Evolutionary conservation across 2,113 vertebrate genomes (phyloP), one percentile per base, ranked within the genome.

Genomic region (Coturnix japonica): DNA sequence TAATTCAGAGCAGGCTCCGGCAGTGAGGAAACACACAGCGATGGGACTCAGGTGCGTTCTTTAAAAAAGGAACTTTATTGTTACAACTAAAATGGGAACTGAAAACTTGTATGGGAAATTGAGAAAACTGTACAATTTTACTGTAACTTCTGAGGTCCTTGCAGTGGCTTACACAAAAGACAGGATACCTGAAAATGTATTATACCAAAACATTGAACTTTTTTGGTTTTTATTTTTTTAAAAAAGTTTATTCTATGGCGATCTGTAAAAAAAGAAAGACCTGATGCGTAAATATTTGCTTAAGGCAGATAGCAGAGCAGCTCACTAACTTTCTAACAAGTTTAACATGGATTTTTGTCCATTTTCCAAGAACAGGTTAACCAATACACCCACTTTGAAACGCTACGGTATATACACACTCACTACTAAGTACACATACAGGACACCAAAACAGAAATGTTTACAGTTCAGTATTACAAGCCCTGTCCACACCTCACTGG

Each of bases 241-340:
- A 49, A 57, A 97, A 94, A 93, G 89, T 97, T 96, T 97, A 95
- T 96, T 97, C 96, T 97, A 95, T 85, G 97, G 97, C 97, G 97
- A 95, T 95, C 96, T 96, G 93, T 97, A 96, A 97, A 98, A 53
- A 97, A 97, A 97, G 85, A 97, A 97, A 75, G 96, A 94, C 97
- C 97, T 89, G 95, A 94, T 95, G 97, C 97, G 97, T 97, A 97
- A 96, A 96, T 97, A 96, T 95, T 91, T 96, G 97, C 96, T 98
- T 98, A 98, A 98, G 98, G 98, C 98, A 98, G 95, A 97, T 78
- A 98, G 97, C 97, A 97, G 96, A 97, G 97, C 97, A 97, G 98
- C 97, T 97, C 82, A 93, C 97, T 97, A 96, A 96, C 95, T 96
- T 97, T 86, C 97, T 97, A 97, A 95, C 95, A 61, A 67, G 88